Conservation (phyloP, 2,113 vertebrate genomes). For the Carassius auratus region DNA sequence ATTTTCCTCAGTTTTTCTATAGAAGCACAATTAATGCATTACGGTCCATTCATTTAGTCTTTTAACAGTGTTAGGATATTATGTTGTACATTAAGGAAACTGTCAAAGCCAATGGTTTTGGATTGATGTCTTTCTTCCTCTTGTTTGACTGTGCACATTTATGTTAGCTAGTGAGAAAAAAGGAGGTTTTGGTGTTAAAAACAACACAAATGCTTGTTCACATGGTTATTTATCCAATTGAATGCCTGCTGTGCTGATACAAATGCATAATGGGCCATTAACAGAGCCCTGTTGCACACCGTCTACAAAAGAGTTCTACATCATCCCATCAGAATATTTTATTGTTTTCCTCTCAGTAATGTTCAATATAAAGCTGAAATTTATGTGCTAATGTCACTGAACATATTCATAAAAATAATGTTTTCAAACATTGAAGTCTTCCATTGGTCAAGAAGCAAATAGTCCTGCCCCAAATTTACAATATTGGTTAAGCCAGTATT, state of each 20-base stretch:
- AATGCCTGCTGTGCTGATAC: not conserved
- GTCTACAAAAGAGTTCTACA: not conserved
- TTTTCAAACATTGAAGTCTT: too few relatives aligned
- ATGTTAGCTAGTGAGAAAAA: too few relatives aligned
- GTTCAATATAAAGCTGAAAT: not conserved
- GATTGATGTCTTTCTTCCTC: constrained; percentile 7
- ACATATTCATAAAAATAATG: too few relatives aligned
- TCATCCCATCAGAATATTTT: not conserved
- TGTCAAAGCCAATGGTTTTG: constrained; percentile 25
- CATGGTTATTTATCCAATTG: not conserved
- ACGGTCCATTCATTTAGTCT: constrained; percentile 26
- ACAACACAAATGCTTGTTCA: not conserved
- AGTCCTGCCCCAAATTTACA: too few relatives aligned
- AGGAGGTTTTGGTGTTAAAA: not conserved
- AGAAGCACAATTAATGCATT: constrained; percentile 35
- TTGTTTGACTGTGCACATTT: not conserved
- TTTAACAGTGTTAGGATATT: constrained; percentile 28
- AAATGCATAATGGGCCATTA: not conserved
- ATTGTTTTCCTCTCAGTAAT: not conserved
- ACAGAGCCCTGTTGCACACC: not conserved
- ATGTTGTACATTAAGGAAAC: not conserved
- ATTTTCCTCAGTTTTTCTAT: not conserved
- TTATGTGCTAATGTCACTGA: not conserved
- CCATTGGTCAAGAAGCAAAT: too few relatives aligned
- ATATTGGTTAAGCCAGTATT: too few relatives aligned